Conservation (phyloP, 2,113 vertebrate genomes). For the Thalassoma bifasciatum region DNA sequence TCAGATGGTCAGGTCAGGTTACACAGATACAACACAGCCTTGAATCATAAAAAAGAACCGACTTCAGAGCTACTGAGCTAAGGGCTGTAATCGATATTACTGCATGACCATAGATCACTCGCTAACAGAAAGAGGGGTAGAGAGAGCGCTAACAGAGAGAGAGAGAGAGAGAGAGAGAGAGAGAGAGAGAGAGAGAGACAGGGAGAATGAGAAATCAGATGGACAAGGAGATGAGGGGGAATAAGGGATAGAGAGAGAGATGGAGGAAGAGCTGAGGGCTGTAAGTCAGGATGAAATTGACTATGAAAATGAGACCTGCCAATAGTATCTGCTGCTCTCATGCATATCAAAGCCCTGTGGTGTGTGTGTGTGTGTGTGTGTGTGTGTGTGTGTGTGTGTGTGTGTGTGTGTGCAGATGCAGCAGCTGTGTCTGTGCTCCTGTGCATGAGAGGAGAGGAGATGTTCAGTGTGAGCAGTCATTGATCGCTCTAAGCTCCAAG, state of each 20-base stretch:
- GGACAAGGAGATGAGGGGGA: slow-evolving; percentile 19
- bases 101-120: slow-evolving; percentile 79
- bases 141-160: slow-evolving; percentile 23
- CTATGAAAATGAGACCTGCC: slow-evolving; percentile 79
- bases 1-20: slow-evolving; percentile 40
- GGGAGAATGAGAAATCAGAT: too few relatives aligned
- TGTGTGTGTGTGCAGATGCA: slow-evolving; percentile 14
- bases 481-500: slow-evolving; percentile 68
- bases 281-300: slow-evolving; percentile 80
- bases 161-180: slow-evolving; percentile 29
- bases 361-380: slow-evolving; percentile 9
- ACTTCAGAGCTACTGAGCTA: slow-evolving; percentile 68
- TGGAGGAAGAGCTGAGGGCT: slow-evolving; percentile 62
- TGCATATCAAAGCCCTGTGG: slow-evolving; percentile 73
- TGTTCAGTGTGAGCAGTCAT: slow-evolving; percentile 60
- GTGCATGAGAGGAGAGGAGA: slow-evolving; percentile 44
- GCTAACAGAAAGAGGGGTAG: slow-evolving; percentile 52
- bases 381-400: slow-evolving; percentile 3
- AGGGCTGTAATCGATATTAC: slow-evolving; percentile 77
- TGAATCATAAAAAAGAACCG: slow-evolving; percentile 67
- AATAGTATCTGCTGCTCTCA: slow-evolving; percentile 76
- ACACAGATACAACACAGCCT: slow-evolving; percentile 43
- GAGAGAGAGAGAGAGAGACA: slow-evolving; percentile 22
- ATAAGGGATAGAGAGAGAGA: slow-evolving; percentile 12
- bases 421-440: slow-evolving; percentile 16